These are phyloP conservation scores for Zingel zingel DNA, from an alignment of 2,113 vertebrate genomes.

Conservation along the genomic window DNA sequence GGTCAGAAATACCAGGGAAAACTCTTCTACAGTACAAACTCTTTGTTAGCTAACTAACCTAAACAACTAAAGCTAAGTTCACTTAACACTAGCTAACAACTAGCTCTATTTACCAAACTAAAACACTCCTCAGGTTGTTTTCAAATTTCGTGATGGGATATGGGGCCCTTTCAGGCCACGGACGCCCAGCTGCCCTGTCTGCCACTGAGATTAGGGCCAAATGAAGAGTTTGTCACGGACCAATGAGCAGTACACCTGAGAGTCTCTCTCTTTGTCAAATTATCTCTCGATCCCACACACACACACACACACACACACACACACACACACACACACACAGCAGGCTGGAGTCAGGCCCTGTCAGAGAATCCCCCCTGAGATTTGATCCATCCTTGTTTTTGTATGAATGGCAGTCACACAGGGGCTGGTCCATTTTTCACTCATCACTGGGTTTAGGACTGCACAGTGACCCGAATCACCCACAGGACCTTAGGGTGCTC, in stretches of 20 bases:
- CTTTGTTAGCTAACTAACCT: not conserved
- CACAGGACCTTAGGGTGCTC: constrained; percentile 1
- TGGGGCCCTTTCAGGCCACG: not conserved
- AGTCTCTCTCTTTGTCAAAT: constrained; percentile 13
- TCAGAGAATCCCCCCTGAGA: constrained; percentile 57
- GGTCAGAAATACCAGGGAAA: not conserved
- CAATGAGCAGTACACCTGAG: constrained; percentile 52
- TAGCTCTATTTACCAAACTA: too few species aligned
- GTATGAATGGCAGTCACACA: constrained; percentile 33
- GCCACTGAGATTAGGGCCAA: constrained; percentile 50
- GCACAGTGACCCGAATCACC: constrained; percentile 13
- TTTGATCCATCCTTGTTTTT: constrained; percentile 49
- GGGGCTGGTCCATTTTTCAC: constrained; percentile 54
- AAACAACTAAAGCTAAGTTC: not conserved
- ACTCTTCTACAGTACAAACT: not conserved
- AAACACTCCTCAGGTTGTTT: too few species aligned
- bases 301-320: not conserved
- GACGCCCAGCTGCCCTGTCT: constrained; percentile 20
- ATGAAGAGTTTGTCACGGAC: constrained; percentile 60
- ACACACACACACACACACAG: constrained; percentile 4
- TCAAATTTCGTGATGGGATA: not conserved
- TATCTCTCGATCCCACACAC: not conserved
- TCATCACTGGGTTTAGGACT: constrained; percentile 38
- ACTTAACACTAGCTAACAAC: not conserved
- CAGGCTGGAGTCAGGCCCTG: constrained; percentile 20